Evolutionary conservation across 2,888 invertebrate species (phyloP).

Genomic region (Mechanitis mazaeus): DNA sequence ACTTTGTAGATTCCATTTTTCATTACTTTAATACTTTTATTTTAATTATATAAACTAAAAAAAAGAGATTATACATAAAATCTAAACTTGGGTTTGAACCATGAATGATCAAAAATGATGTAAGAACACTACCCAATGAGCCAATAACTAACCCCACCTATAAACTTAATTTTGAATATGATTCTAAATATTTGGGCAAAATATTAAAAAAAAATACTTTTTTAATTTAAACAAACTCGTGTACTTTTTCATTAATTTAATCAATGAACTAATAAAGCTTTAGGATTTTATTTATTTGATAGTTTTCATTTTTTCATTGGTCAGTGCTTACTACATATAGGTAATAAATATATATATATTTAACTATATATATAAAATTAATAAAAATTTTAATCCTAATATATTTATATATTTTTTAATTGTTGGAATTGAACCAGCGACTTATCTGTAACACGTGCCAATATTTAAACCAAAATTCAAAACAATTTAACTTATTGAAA

Average conservation of each 20-base stretch:
- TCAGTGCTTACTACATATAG: too few species aligned
- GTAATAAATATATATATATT: too few species aligned
- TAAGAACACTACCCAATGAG: slow-evolving; percentile 2
- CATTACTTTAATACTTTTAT: slow-evolving; percentile 25
- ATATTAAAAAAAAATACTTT: slow-evolving; percentile 16
- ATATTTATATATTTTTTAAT: not conserved
- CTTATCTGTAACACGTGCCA: slow-evolving; percentile 22
- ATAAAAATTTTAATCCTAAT: not conserved
- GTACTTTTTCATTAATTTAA: not conserved
- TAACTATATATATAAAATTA: not conserved
- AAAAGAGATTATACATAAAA: slow-evolving; percentile 15
- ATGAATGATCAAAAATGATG: slow-evolving; percentile 17
- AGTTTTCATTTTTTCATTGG: too few species aligned
- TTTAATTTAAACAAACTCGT: not conserved
- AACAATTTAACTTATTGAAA: not conserved
- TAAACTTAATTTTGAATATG: slow-evolving; percentile 15
- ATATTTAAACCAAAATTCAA: slow-evolving; percentile 13
- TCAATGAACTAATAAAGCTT: too few species aligned
- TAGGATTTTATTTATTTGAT: too few species aligned
- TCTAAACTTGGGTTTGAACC: slow-evolving; percentile 28
- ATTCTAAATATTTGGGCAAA: slow-evolving; percentile 14
- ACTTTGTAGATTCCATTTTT: slow-evolving; percentile 13
- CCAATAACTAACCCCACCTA: not conserved
- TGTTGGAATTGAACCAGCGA: slow-evolving; percentile 24
- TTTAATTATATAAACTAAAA: slow-evolving; percentile 26